Base-by-base conservation (phyloP, 2,888 invertebrate species). In the Nebria salina region DNA sequence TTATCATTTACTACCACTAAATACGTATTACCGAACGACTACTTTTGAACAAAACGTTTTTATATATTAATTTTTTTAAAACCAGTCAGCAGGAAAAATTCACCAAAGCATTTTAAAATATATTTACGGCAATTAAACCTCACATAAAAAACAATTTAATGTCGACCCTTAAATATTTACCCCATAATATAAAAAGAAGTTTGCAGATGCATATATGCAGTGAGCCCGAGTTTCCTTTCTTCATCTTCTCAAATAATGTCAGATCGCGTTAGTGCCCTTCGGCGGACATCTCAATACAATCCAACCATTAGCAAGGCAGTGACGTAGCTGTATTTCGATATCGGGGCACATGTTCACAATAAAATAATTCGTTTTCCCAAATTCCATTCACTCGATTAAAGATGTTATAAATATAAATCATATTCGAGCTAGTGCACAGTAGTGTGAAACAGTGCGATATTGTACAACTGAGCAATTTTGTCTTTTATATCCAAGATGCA, bases 91-190 rank as follows among this genome's bases (percentile, higher is more conserved):
- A 13, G 6, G 54, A 11, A 8, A 11, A 54, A 6, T 1, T 1
- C 54, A 13, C 11, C 13, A 54, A 54, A 54, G 54, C 13, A 54
- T 8, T 54, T 20, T 20, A 20, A 54, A 54, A 75, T 79, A 73
- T 74, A 64, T 79, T 80, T 64, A 75, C 80, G 80, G 80, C 75
- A 80, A 80, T 80, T 80, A 80, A 43, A 80, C 80, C 34, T 34
- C 11, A 42, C 6, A 41, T 34, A 41, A 43, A 42, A 70, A 13
- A 34, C 41, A 73, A 64, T 75, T 79, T 75, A 68, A 80, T 70
- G 66, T 11, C 25, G 13, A 64, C 64, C 75, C 34, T 68, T 80
- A 80, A 80, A 80, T 75, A 80, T 80, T 80, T 80, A 75, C 80
- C 75, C 75, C 26, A 66, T 66, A 41, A 73, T n/a, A 73, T 20